Evolutionary conservation across 2,113 vertebrate genomes (phyloP).

Genomic region (Recurvirostra avosetta): DNA sequence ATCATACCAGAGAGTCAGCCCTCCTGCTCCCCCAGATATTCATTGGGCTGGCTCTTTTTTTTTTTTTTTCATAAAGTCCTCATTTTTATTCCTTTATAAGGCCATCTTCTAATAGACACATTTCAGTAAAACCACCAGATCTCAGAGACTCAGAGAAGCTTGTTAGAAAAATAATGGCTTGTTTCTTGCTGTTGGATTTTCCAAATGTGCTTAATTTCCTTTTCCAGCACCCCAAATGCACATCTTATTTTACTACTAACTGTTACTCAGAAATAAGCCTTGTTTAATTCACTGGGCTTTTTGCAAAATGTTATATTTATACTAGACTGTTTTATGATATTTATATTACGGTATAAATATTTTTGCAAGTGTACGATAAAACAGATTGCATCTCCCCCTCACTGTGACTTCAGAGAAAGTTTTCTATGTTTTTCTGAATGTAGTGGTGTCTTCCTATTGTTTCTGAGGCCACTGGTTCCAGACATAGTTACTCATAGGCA

Average conservation of each 20-base stretch:
- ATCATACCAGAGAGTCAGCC: background rate
- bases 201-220: background rate
- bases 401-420: background rate
- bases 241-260: background rate
- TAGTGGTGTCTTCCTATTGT: background rate
- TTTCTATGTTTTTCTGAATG: constrained; percentile 9
- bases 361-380: constrained; percentile 16
- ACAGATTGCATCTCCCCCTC: background rate
- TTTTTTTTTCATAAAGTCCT: background rate
- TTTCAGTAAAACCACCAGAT: background rate
- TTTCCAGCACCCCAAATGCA: background rate
- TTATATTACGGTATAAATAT: constrained; percentile 34
- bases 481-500: background rate
- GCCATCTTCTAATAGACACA: background rate
- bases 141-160: background rate
- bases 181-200: background rate
- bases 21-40: background rate
- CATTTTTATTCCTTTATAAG: background rate
- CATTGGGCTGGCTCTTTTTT: background rate
- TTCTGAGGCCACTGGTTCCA: background rate
- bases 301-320: constrained; percentile 13
- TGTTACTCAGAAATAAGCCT: constrained; percentile 20
- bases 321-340: constrained; percentile 16
- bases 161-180: background rate
- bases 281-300: constrained; percentile 14